Base-by-base conservation (phyloP, 2,113 vertebrate genomes). In the Clarias macrocephalus region DNA sequence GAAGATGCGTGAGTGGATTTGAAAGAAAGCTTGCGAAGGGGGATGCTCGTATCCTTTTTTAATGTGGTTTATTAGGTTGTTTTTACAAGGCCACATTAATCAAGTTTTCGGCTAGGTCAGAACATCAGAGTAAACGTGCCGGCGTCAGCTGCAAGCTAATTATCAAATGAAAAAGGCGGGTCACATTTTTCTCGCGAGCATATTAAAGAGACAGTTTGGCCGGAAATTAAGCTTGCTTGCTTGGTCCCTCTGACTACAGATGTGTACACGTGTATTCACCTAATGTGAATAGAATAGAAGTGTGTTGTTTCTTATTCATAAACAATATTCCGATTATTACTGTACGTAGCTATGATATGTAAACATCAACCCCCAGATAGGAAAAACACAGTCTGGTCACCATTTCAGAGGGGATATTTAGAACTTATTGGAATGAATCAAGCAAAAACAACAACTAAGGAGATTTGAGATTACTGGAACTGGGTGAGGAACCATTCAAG, bases 141-240 rank as follows among this genome's bases (percentile, higher is more conserved):
- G 21, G 80, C 10, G 68, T 85, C 33, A 28, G 57, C 83, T 76
- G 76, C 83, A 76, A 75, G 83, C 25, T 76, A 57, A 85, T 85
- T 76, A 60, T 84, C 83, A 75, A 84, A 84, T 84, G 5, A 54
- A 23, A 42, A 83, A 77, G 86, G 80, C 56, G 18, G 21, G 88
- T 59, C 79, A 88, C 89, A 72, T 82, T 85, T 80, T 73, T 89
- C 73, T 73, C 80, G 28, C 18, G 12, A 60, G 56, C 57, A 13
- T 80, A 60, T 60, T 52, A 76, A 79, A 57, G 56, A 80, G 28
- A 80, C n/a, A 4, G 15, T 28, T 30, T 54, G 48, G 48, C 25
- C 2, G 4, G 59, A 80, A 59, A 30, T 12, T 0, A 10, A 30
- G 8, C 52, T 56, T 79, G n/a, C 52, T 56, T 79, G n/a, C 23